Percentiles rank a stretch among this genome's conserved stretches.
These are phyloP conservation scores for Danio rerio DNA, from an alignment of 2,113 vertebrate species.

Conservation along the genomic window DNA sequence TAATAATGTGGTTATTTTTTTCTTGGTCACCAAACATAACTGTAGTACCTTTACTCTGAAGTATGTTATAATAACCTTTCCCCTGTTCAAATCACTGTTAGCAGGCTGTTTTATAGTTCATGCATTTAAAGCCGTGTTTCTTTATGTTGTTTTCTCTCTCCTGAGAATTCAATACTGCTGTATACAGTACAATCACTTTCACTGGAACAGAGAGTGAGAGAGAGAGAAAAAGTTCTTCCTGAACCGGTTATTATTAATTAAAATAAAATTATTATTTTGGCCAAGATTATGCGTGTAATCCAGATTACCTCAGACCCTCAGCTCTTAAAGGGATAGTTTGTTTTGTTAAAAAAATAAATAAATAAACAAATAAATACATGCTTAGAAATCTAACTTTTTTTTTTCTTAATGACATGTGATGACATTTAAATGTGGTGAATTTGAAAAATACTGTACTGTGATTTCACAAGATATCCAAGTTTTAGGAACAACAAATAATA, in stretches of 20 bases:
- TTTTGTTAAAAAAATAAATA: too few species aligned
- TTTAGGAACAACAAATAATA: too few species aligned
- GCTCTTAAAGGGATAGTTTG: neutral
- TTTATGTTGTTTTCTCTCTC: slow-evolving; percentile 3
- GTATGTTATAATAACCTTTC: neutral
- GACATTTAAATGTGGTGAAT: too few species aligned
- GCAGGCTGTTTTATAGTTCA: neutral
- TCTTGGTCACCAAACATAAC: neutral
- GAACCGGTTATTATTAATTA: too few species aligned
- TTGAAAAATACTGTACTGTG: too few species aligned
- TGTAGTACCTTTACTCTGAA: neutral
- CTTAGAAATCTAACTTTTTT: too few species aligned
- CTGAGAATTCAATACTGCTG: neutral
- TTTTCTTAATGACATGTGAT: too few species aligned
- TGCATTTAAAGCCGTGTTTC: slow-evolving; percentile 5
- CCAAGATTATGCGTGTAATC: neutral
- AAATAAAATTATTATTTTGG: too few species aligned
- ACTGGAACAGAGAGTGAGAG: neutral
- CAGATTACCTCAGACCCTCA: neutral
- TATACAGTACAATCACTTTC: neutral
- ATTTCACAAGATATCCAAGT: too few species aligned
- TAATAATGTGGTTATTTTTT: neutral
- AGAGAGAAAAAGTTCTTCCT: neutral
- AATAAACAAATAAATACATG: too few species aligned
- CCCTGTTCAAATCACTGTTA: neutral